phyloP scores from a whole-genome alignment of 2,797 vertebrate species.

The Echeneis naucrates region DNA sequence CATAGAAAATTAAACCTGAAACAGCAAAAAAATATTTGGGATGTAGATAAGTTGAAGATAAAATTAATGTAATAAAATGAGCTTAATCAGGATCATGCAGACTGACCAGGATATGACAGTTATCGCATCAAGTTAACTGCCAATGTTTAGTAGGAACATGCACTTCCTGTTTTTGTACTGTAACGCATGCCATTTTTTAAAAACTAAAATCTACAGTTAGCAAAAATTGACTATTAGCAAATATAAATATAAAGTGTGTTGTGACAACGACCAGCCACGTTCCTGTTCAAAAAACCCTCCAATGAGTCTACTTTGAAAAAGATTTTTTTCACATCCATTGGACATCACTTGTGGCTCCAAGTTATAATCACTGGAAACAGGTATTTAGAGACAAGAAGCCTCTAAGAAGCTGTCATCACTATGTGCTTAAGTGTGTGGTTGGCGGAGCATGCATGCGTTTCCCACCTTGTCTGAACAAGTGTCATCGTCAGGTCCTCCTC shows the following conservation, averaged over 20 bases:
- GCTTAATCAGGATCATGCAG: constrained; percentile 11
- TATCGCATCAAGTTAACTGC: background rate
- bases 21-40: background rate
- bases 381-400: constrained; percentile 10
- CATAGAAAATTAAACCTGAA: constrained; percentile 8
- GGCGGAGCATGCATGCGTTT: constrained; percentile 32
- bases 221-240: too few relatives aligned
- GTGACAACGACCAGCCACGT: background rate
- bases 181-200: background rate
- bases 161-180: background rate
- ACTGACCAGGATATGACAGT: constrained; percentile 1
- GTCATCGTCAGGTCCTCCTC: constrained; percentile 95
- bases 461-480: constrained; percentile 97
- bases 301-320: constrained; percentile 11
- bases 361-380: constrained; percentile 35
- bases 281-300: constrained; percentile 3
- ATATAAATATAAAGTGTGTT: background rate
- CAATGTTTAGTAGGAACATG: background rate
- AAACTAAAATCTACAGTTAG: background rate
- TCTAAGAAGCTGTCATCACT: constrained; percentile 19
- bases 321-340: background rate
- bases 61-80: background rate
- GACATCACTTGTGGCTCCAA: background rate
- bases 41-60: background rate
- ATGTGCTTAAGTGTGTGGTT: constrained; percentile 26